A percentile compares a stretch with the other conserved stretches of the same genome.
phyloP scores from a whole-genome alignment of 1,140 invertebrate genomes.

The Lordiphosa collinella region DNA sequence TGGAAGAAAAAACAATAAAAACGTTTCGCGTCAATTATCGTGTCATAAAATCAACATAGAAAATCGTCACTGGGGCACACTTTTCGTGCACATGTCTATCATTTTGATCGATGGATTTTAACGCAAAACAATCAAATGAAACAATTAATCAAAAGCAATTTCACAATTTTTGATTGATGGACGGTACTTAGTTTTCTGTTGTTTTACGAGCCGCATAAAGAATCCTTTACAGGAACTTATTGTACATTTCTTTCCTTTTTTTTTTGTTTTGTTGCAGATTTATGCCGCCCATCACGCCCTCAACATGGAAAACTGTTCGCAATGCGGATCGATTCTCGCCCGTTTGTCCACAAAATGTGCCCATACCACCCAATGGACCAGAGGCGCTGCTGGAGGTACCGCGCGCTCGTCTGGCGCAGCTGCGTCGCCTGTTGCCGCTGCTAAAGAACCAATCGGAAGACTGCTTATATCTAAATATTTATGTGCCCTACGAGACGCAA shows the following conservation, averaged over 20 bases:
- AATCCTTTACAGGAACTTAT: constrained; percentile 30
- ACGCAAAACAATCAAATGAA: constrained; percentile 70
- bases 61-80: constrained; percentile 23
- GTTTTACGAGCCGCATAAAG: constrained; percentile 14
- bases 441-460: constrained; percentile 96
- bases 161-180: constrained; percentile 65
- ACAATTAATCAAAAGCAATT: constrained; percentile 72
- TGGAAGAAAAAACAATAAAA: constrained; percentile 59
- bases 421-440: constrained; percentile 89
- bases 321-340: constrained; percentile 90
- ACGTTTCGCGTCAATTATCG: constrained; percentile 72
- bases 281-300: constrained; percentile 96
- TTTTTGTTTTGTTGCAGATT: constrained; percentile 82
- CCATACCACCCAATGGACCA: constrained; percentile 85
- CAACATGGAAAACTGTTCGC: constrained; percentile 90
- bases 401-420: constrained; percentile 87
- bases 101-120: constrained; percentile 66
- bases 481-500: constrained; percentile 85
- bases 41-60: constrained; percentile 70
- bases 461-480: constrained; percentile 98
- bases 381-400: constrained; percentile 89
- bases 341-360: constrained; percentile 93
- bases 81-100: constrained; percentile 28
- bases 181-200: constrained; percentile 47
- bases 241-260: constrained; percentile 15